phyloP scores from a whole-genome alignment of 1,140 invertebrate species.

The Pogonognathellus flavescens region DNA sequence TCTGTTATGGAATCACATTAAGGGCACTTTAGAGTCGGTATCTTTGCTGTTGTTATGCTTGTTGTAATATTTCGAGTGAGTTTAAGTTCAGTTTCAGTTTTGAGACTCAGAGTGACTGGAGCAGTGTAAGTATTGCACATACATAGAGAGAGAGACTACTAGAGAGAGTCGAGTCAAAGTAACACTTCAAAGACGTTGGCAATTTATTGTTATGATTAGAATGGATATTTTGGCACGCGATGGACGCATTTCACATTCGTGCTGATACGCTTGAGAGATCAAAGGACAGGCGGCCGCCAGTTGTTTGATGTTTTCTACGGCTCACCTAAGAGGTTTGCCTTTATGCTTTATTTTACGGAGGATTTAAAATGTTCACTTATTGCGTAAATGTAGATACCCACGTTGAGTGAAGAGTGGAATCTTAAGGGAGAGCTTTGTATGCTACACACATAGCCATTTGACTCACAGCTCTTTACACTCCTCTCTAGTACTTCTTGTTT shows the following conservation, averaged over 20 bases:
- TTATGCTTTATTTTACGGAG: conserved; percentile 54
- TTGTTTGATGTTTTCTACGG: conserved; percentile 63
- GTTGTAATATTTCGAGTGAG: not conserved
- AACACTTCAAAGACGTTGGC: conserved; percentile 57
- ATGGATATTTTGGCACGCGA: conserved; percentile 67
- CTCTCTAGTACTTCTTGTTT: not conserved
- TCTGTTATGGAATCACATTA: conserved; percentile 17
- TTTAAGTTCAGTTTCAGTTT: conserved; percentile 12
- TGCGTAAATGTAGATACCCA: conserved; percentile 53
- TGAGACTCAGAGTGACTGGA: not conserved
- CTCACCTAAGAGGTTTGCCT: conserved; percentile 55
- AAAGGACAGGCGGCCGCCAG: conserved; percentile 61
- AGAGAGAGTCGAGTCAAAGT: conserved; percentile 17
- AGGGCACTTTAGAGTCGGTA: conserved; percentile 21
- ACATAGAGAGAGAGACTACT: not conserved
- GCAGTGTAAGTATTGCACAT: not conserved
- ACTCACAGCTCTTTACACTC: conserved; percentile 16
- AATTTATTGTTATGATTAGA: conserved; percentile 67
- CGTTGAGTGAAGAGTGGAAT: conserved; percentile 39
- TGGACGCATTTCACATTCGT: conserved; percentile 66
- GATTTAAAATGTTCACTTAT: conserved; percentile 56
- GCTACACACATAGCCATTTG: conserved; percentile 27
- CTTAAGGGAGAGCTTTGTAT: conserved; percentile 37
- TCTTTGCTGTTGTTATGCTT: conserved; percentile 9
- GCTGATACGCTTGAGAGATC: conserved; percentile 66